Evolutionary conservation across 2,113 vertebrate species (phyloP).

Genomic region (Corythornis vintsioides): DNA sequence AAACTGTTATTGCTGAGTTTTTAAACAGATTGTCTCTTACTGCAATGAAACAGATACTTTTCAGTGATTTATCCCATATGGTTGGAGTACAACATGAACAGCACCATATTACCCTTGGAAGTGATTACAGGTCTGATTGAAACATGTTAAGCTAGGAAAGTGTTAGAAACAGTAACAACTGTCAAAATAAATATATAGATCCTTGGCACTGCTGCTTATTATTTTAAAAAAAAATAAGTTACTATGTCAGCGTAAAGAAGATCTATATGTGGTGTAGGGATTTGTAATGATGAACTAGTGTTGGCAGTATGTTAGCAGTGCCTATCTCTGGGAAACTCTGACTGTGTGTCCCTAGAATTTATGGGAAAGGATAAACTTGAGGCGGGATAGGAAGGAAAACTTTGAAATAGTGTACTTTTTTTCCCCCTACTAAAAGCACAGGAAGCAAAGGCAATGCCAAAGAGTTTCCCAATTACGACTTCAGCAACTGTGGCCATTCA

Average conservation of each 20-base stretch:
- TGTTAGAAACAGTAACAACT: background rate
- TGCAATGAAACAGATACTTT: background rate
- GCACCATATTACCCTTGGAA: background rate
- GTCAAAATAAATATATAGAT: background rate
- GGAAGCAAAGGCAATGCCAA: background rate
- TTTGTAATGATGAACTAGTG: background rate
- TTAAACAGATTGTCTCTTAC: background rate
- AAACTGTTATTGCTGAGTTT: background rate
- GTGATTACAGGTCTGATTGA: background rate
- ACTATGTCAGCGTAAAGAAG: background rate
- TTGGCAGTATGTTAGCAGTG: background rate
- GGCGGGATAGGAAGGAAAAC: background rate
- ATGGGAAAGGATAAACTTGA: background rate
- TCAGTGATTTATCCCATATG: background rate
- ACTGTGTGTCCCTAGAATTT: background rate
- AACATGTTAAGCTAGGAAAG: background rate
- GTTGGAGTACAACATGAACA: background rate
- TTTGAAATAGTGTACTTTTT: accelerated
- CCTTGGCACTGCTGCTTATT: background rate
- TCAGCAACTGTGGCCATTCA: background rate
- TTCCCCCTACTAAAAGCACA: background rate
- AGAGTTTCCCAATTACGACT: background rate
- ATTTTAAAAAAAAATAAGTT: background rate
- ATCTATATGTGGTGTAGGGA: background rate
- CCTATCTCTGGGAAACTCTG: background rate